Base-by-base conservation (phyloP, 1,140 invertebrate genomes). In the Pinna nobilis region DNA sequence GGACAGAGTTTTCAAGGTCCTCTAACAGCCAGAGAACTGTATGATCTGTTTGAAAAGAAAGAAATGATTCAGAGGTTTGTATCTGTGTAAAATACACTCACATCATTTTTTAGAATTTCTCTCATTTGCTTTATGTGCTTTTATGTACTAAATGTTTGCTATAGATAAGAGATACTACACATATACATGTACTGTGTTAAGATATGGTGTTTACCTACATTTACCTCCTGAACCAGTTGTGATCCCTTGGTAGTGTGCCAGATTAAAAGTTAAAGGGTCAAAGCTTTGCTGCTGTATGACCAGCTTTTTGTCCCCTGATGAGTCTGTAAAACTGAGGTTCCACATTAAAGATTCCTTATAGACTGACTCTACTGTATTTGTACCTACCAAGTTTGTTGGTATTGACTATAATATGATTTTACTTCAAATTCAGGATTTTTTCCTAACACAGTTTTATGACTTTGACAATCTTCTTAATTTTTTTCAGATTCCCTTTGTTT, bases 1-100 rank as follows among this genome's bases (percentile, higher is more conserved):
- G 98, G 98, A 2, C 98, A 99, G 89, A 98, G 97, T 86, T 92
- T 99, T 55, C 98, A 99, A 90, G 98, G 98, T 0, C 98, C 98
- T 3, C 93, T 96, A 81, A 98, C 98, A 13, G 98, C 98, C 18
- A 94, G 95, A 81, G 98, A 99, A 90, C 96, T 99, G 11, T 96
- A 97, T 88, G 93, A 77, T n/a, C 83, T 84, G 20, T 57, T 88
- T 15, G 74, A 80, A 51, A 67, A 80, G 11, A 95, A 94, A 87
- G 92, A 93, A 60, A 94, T 97, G 93, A 93, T 96, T 88, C 92
- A 83, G 1, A 75, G 65, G 79, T 82, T 70, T 64, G 51, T 33
- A 11, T 32, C 25, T 7, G 18, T 18, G 11, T 30, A 13, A 59
- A 30, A 30, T 32, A 18, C 28, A 32, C 35, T 15, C 18, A 18